Evolutionary conservation across 2,113 vertebrate species (phyloP), one percentile per base, ranked within the genome.

Genomic region (Mustela nigripes): DNA sequence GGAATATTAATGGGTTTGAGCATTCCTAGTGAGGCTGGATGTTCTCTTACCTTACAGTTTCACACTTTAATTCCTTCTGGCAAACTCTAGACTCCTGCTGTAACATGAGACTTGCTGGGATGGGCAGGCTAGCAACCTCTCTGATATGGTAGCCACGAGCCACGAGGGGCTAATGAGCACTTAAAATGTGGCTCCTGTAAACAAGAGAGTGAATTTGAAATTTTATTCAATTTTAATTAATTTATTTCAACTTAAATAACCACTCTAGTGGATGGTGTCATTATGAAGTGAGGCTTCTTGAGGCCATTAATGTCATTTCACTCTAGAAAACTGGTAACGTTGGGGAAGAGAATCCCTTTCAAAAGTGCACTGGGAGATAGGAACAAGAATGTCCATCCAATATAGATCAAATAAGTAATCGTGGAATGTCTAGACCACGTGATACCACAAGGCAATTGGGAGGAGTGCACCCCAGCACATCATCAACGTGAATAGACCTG

Each of bases 391-490:
- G n/a, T 7, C n/a, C 36, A 22, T 11, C 45, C 19, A 28, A 7
- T 21, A 7, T 1, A 48, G 50, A 63, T 0, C 0, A 48, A 56
- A 7, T 9, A 33, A 39, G 36, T 10, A 28, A 36, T 4, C 0
- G 21, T 67, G 19, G 36, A 4, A 4, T 11, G 4, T 60, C 26
- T 31, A 1, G 14, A 28, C 7, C 0, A 12, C 10, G 36, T 2
- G 39, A 28, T 28, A 21, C 48, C 1, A 63, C 1, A 45, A n/a
- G 33, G 39, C 11, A 19, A 7, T 31, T 33, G 6, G 31, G 50
- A 24, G 60, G 33, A 28, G 3, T 31, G 19, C 53, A 45, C 53
- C 56, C 31, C 18, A 56, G 26, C 60, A 56, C 19, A 22, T 24
- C 26, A 12, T 7, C 26, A 53, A 19, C 5, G 2, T 42, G 71